Percentiles rank a stretch among this genome's conserved stretches.
phyloP scores from a whole-genome alignment of 2,113 vertebrate genomes.

The Monarcha castaneiventris region DNA sequence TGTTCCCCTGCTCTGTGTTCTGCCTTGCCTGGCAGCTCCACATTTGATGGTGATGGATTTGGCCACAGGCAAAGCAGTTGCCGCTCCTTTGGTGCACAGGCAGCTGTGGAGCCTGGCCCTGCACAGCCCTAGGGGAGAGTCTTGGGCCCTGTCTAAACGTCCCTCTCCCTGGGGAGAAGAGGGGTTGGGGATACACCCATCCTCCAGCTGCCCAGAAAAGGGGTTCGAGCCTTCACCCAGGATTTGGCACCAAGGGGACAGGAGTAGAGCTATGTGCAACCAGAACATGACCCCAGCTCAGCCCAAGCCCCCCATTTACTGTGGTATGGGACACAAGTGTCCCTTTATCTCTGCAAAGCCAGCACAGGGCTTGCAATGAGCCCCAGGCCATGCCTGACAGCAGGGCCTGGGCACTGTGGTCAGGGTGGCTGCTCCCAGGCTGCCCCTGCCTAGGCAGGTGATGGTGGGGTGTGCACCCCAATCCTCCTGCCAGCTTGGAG shows the following conservation, averaged over 20 bases:
- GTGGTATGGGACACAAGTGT: background rate
- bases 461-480: too few relatives aligned
- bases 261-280: background rate
- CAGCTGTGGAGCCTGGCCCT: background rate
- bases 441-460: background rate
- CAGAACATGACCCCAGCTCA: fast-evolving
- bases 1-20: background rate
- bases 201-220: background rate
- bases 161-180: background rate
- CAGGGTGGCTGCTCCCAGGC: background rate
- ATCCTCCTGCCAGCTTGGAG: fast-evolving
- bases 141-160: background rate
- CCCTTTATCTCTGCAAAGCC: background rate
- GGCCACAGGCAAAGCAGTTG: background rate
- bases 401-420: fast-evolving
- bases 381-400: fast-evolving
- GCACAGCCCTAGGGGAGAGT: background rate
- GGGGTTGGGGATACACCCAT: fast-evolving
- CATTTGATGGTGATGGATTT: background rate
- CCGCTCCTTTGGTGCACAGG: background rate
- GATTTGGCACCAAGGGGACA: background rate
- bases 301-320: fast-evolving
- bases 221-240: fast-evolving
- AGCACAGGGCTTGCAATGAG: background rate
- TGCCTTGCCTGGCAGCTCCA: background rate